phyloP scores from a whole-genome alignment of 2,797 vertebrate species.

The Enteromius thamalakanensis region DNA sequence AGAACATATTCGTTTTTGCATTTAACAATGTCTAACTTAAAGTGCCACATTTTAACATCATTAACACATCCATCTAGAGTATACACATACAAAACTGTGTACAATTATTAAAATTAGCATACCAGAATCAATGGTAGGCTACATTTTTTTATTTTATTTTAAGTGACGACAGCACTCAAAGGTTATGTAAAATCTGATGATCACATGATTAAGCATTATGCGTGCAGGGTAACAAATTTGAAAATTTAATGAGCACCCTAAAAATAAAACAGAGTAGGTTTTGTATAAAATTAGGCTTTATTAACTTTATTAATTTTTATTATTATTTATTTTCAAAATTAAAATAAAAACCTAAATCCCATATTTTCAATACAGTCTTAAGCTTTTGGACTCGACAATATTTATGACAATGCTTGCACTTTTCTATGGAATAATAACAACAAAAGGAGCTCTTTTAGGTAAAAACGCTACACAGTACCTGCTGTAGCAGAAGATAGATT shows the following conservation, averaged over 20 bases:
- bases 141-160: neutral
- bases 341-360: neutral
- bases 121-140: neutral
- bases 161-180: neutral
- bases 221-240: neutral
- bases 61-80: neutral
- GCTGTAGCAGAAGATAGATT: neutral
- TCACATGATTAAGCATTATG: neutral
- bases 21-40: neutral
- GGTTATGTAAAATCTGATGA: neutral
- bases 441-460: neutral
- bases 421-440: conserved; percentile 14
- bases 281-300: neutral
- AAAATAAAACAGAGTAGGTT: neutral
- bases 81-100: neutral
- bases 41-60: neutral
- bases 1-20: neutral
- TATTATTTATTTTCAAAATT: neutral
- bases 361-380: neutral
- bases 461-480: neutral
- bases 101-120: neutral
- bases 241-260: neutral
- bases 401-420: neutral
- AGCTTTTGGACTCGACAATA: neutral
- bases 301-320: neutral